Base-by-base conservation (phyloP, 2,888 invertebrate species). In the Drosophila multiciliata region DNA sequence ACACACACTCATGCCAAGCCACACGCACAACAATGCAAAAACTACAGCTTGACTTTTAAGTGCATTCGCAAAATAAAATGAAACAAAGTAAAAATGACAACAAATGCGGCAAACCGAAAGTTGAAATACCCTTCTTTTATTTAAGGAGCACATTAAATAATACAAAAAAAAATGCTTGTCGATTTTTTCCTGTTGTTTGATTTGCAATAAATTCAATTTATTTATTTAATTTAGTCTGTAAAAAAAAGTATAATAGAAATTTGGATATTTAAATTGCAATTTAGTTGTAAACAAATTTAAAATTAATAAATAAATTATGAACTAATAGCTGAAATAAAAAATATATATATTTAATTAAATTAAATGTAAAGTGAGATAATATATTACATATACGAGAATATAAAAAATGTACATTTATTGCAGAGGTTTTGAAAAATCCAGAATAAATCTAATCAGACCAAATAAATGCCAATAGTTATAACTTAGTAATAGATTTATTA, bases 21-120 rank as follows among this genome's bases (percentile, higher is more conserved):
- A 63, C 58, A 53, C 53, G 61, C 64, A 65, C 67, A 70, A 58
- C 53, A 73, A 79, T 71, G 67, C 53, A 40, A 60, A 67, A 67
- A 72, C 72, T 75, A 65, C 45, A 60, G 49, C 49, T 58, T 72
- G 66, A 80, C 71, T 80, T 80, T 80, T 63, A 80, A 80, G 67
- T 80, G 78, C 78, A 64, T 32, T 36, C 63, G 33, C 54, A 42
- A 62, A 49, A 57, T 12, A 50, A 62, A 72, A 57, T 23, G 17
- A 6, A 55, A 57, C 50, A 66, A 50, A n/a, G 45, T 57, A 32
- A 58, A 32, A 66, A 45, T n/a, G 2, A 7, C 42, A n/a, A 32
- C 2, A 40, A 4, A 20, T 5, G 1, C 6, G 3, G n/a, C 32
- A 53, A 17, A 32, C 32, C 45, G 67, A 38, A 9, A 6, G 1